Evolutionary conservation across 2,888 invertebrate species (phyloP), one percentile per base, ranked within the genome.

Genomic region (Limnephilus lunatus): DNA sequence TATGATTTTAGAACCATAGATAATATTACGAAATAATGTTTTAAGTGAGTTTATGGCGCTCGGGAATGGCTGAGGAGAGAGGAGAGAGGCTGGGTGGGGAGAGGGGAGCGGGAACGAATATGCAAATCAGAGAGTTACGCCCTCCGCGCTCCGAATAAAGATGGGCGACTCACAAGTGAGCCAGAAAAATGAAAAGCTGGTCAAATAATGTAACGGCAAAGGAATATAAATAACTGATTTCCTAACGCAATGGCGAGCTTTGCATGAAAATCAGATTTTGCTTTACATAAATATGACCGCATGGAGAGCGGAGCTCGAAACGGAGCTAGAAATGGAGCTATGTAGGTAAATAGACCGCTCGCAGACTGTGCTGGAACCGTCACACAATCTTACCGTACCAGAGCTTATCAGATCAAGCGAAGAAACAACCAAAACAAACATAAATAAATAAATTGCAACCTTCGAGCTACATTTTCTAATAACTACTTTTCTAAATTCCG

Each of bases 141-240:
- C 68, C 68, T 68, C 25, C 25, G 68, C 68, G 68, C 68, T 68
- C n/a, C 9, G 68, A 68, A 68, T 68, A 68, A 68, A 68, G 68
- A 68, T 68, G 68, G 68, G 68, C 68, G 68, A 68, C 68, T 68
- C 68, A 68, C 68, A 9, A 68, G 68, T 68, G 68, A 68, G 68
- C n/a, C 68, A 68, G n/a, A 68, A 53, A 48, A 53, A 15, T 53
- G 53, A 15, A 53, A 68, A 68, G 68, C 68, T 68, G 68, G 68
- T 68, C 68, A 68, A 68, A 68, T 68, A 68, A 68, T 25, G 68
- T 68, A 68, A 68, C 25, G 68, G 68, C 68, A 68, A n/a, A 68
- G n/a, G 68, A 68, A 68, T 68, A 68, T 68, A 68, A 68, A 68
- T 68, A 68, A 68, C 68, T 68, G 68, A 68, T 68, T 68, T 68